Percentiles rank a stretch among this genome's conserved stretches.
phyloP scores from a whole-genome alignment of 2,797 vertebrate genomes.

The Takifugu rubripes region DNA sequence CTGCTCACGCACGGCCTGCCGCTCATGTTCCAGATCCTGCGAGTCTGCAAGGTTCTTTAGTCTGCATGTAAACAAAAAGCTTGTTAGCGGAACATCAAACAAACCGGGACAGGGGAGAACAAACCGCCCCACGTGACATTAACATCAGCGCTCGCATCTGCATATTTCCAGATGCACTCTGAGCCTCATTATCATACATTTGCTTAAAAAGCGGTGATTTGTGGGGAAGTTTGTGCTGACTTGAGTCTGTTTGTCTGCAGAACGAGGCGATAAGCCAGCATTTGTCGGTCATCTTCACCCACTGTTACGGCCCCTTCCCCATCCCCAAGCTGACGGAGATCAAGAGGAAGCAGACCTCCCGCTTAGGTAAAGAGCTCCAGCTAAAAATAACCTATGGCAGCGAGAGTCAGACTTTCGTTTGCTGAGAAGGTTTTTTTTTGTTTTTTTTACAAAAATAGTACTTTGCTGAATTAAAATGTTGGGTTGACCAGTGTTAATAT shows the following conservation, averaged over 20 bases:
- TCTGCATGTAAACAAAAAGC: conserved; percentile 30
- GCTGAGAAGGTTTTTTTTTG: too few species aligned
- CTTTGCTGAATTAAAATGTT: too few species aligned
- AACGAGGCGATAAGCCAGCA: conserved; percentile 82
- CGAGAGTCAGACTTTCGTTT: not conserved
- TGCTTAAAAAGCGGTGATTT: conserved; percentile 26
- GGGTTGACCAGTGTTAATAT: too few species aligned
- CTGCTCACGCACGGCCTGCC: conserved; percentile 81
- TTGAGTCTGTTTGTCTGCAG: conserved; percentile 62
- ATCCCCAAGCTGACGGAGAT: conserved; percentile 81
- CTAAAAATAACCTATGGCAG: conserved; percentile 6
- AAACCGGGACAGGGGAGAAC: not conserved
- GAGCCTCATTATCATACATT: conserved; percentile 44
- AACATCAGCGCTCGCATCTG: conserved; percentile 44
- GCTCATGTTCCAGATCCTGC: conserved; percentile 84
- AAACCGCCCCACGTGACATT: not conserved
- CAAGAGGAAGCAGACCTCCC: conserved; percentile 78
- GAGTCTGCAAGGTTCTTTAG: conserved; percentile 76
- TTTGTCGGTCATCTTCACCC: conserved; percentile 80
- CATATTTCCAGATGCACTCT: conserved; percentile 33
- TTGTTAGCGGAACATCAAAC: conserved; percentile 35
- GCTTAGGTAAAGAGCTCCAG: conserved; percentile 65
- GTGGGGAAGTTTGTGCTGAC: conserved; percentile 12
- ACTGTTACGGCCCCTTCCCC: conserved; percentile 83
- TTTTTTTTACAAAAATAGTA: too few species aligned